These are phyloP conservation scores for Benthosema pterotum DNA, from an alignment of 2,797 vertebrate species.

Conservation along the genomic window DNA sequence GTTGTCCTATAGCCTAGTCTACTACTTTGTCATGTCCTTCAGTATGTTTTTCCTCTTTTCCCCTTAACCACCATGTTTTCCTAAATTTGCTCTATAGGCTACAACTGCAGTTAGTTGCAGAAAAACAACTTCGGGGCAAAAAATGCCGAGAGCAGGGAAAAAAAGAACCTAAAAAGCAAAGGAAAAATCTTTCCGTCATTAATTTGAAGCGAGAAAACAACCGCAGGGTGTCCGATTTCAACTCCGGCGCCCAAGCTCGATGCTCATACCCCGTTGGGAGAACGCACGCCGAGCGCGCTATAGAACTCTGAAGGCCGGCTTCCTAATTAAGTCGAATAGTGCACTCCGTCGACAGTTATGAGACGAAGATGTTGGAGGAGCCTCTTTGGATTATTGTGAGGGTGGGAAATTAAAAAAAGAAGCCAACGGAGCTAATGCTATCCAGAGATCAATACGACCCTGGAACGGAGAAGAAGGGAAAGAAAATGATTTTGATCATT, in stretches of 20 bases:
- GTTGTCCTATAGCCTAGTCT: no score
- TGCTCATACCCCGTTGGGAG: not conserved
- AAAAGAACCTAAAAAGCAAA: not conserved
- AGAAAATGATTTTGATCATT: constrained; percentile 32
- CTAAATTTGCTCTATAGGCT: not conserved
- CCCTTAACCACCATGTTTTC: not conserved
- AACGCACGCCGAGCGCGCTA: constrained; percentile 37
- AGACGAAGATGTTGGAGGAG: constrained; percentile 2
- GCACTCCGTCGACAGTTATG: constrained; percentile 53
- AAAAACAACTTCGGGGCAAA: not conserved
- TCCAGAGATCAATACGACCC: constrained; percentile 53
- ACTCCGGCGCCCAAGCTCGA: constrained; percentile 42
- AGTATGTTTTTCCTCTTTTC: no score
- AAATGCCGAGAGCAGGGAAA: constrained; percentile 8
- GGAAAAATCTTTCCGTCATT: constrained; percentile 5
- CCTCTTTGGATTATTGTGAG: constrained; percentile 5
- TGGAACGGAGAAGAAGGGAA: constrained; percentile 39
- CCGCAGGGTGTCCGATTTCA: constrained; percentile 35
- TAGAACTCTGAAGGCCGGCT: constrained; percentile 66
- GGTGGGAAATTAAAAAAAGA: constrained; percentile 43
- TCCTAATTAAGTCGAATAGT: constrained; percentile 69
- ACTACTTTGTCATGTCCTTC: no score
- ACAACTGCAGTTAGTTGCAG: not conserved
- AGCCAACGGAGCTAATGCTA: constrained; percentile 45
- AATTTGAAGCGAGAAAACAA: constrained; percentile 35